Evolutionary conservation across 2,888 invertebrate genomes (phyloP).

Genomic region (Pyrocoelia pectoralis): DNA sequence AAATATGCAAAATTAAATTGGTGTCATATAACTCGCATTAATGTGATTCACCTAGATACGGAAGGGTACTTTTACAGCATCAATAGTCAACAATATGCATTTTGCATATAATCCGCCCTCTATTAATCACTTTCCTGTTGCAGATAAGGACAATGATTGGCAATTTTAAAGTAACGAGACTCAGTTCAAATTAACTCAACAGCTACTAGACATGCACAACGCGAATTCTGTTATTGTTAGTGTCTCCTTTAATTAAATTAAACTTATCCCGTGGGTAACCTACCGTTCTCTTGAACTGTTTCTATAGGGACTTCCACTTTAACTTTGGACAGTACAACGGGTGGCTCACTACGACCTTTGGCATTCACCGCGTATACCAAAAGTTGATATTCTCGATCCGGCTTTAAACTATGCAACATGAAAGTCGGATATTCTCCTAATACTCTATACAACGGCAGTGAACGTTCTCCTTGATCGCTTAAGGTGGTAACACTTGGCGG

Average conservation of each 20-base stretch:
- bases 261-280: conserved; percentile 47
- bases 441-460: conserved; percentile 63
- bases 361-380: conserved; percentile 84
- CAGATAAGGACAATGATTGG: background rate
- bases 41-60: no score
- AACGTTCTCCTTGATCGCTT: conserved; percentile 57
- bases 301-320: conserved; percentile 47
- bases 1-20: no score
- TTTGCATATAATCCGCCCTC: no score
- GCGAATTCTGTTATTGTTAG: conserved; percentile 54
- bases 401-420: conserved; percentile 75
- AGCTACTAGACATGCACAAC: conserved; percentile 51
- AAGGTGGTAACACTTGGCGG: conserved; percentile 58
- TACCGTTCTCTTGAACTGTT: conserved; percentile 45
- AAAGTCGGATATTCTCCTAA: conserved; percentile 75
- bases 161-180: background rate
- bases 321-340: conserved; percentile 75
- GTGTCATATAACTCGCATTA: no score
- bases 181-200: conserved; percentile 42
- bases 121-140: no score
- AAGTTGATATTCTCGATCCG: conserved; percentile 80
- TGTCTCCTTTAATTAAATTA: conserved; percentile 57
- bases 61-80: no score
- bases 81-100: no score
- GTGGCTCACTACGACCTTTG: conserved; percentile 77